Evolutionary conservation across 2,888 invertebrate genomes (phyloP).

Genomic region (Polydesmus complanatus): DNA sequence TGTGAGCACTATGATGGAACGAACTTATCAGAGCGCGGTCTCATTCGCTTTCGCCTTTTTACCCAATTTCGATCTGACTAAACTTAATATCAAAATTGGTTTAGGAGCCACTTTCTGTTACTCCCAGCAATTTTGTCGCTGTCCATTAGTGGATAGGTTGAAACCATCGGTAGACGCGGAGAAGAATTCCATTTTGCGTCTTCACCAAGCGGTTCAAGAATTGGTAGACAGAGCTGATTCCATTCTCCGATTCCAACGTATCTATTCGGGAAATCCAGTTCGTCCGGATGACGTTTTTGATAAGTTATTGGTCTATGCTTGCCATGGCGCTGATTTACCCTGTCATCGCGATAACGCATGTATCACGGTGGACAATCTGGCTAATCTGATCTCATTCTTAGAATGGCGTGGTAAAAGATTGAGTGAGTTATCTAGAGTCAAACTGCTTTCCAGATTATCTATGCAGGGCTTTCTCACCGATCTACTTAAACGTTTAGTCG

Average conservation of each 20-base stretch:
- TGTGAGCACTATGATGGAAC: constrained; percentile 67
- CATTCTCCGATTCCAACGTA: constrained; percentile 11
- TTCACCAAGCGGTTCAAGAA: constrained; percentile 58
- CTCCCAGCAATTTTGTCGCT: constrained; percentile 55
- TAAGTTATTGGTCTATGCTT: constrained; percentile 66
- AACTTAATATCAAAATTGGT: constrained; percentile 54
- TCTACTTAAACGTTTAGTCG: constrained; percentile 65
- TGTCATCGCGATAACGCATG: constrained; percentile 41
- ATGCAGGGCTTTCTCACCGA: constrained; percentile 72
- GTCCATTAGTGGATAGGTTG: constrained; percentile 50
- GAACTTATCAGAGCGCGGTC: constrained; percentile 81
- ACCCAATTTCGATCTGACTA: constrained; percentile 48
- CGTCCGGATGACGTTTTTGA: constrained; percentile 57
- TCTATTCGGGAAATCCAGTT: constrained; percentile 14
- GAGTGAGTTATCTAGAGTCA: constrained; percentile 26
- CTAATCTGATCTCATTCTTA: constrained; percentile 62
- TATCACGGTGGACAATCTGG: constrained; percentile 55
- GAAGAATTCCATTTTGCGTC: constrained; percentile 49
- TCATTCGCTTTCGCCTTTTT: constrained; percentile 61
- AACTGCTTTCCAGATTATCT: constrained; percentile 50
- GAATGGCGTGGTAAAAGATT: constrained; percentile 62
- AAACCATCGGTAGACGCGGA: constrained; percentile 39
- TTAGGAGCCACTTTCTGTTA: constrained; percentile 75
- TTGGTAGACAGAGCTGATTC: constrained; percentile 41
- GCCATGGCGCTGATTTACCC: constrained; percentile 67